Base-by-base conservation (phyloP, 2,797 vertebrate genomes). In the Rhinophrynus dorsalis region DNA sequence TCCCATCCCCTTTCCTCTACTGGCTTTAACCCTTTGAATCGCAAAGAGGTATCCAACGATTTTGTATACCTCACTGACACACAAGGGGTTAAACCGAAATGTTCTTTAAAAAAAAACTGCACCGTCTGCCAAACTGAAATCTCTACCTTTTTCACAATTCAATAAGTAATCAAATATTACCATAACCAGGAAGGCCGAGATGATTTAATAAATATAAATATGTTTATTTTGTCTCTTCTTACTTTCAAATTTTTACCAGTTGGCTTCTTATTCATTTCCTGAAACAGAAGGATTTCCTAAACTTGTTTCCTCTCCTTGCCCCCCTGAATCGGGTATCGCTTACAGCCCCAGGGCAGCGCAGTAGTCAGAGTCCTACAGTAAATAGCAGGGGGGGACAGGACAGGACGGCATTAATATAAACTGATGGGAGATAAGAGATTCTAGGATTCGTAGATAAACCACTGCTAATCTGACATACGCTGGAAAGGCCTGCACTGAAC, bases 231-330 rank as follows among this genome's bases (percentile, higher is more conserved):
- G 52, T 66, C 75, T 73, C 73, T 54, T 75, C 69, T 73, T 54
- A 76, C 75, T 67, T 7, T 51, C 61, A 70, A 80, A 84, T 88
- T 85, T 80, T 79, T 83, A 80, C 85, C 87, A 80, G 78, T 85
- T 77, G 81, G 82, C 73, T 75, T 21, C 74, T 78, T 77, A 79
- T 83, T 81, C 69, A 64, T 87, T 90, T 89, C 85, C 85, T 90
- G 80, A 83, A 82, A 84, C 82, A 88, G 83, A 89, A 83, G 84
- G 79, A 80, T 84, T 88, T 89, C 86, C 89, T 88, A 81, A 81
- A 81, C 84, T 84, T 88, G 83, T 88, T 87, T 88, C 84, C 86
- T 85, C 82, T 84, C 79, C 61, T 24, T 0, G 0, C 77, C 79
- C 79, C 42, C 59, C 84, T 85, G 77, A 78, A 78, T 80, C 80